phyloP scores from a whole-genome alignment of 2,113 vertebrate species.

The Panthera leo region DNA sequence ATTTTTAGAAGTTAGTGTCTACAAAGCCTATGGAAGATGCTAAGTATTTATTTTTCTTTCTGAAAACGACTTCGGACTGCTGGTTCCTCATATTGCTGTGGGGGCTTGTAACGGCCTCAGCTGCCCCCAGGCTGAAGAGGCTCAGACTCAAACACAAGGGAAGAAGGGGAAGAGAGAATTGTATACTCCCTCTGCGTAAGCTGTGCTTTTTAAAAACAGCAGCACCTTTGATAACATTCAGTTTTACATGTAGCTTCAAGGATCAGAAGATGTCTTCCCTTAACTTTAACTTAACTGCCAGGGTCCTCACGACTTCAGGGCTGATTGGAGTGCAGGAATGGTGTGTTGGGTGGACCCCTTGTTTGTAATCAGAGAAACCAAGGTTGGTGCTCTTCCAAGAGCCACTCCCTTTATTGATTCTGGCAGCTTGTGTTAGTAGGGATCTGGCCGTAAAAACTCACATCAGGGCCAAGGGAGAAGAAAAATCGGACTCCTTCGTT shows the following conservation, averaged over 20 bases:
- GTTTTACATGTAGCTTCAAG: background rate
- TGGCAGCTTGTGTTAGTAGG: background rate
- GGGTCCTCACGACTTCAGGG: background rate
- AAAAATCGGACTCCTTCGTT: background rate
- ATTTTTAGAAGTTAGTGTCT: background rate
- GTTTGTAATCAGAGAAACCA: background rate
- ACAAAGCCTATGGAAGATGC: background rate
- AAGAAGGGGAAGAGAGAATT: background rate
- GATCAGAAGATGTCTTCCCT: background rate
- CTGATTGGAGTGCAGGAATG: background rate
- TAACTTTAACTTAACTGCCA: background rate
- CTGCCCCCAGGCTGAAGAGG: background rate
- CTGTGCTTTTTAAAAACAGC: background rate
- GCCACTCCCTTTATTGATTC: conserved; percentile 33
- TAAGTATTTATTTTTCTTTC: conserved; percentile 3
- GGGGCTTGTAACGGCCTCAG: background rate
- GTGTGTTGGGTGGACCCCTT: background rate
- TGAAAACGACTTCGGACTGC: background rate
- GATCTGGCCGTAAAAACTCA: conserved; percentile 9
- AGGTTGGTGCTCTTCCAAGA: background rate
- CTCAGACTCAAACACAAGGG: background rate
- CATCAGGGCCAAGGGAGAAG: background rate
- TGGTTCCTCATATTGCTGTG: background rate
- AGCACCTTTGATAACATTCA: background rate
- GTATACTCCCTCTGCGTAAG: background rate